Conservation (phyloP, 2,888 invertebrate species). For the Drosophila nigritarsus region DNA sequence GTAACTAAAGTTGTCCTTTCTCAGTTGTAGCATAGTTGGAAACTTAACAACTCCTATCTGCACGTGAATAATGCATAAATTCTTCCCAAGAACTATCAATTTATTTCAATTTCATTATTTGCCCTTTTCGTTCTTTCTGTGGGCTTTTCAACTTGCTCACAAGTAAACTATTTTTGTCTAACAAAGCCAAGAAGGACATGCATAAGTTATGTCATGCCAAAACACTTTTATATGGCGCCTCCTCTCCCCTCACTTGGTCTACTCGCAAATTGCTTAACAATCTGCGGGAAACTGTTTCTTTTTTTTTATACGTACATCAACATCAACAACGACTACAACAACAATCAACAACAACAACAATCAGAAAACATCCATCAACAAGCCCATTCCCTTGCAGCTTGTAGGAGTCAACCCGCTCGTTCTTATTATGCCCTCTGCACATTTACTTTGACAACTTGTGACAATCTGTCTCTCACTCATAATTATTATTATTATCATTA, state of each 20-base stretch:
- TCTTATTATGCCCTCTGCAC: conserved; percentile 40
- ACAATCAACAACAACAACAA: conserved; percentile 1
- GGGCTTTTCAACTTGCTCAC: neutral
- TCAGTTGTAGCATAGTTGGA: neutral
- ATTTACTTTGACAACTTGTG: conserved; percentile 69
- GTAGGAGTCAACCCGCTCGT: neutral
- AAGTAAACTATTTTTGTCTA: neutral
- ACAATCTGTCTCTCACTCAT: conserved; percentile 75
- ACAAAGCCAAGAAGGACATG: neutral
- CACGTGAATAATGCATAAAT: neutral
- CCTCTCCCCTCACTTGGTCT: neutral
- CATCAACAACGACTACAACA: conserved; percentile 8
- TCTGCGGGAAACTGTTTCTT: conserved; percentile 14
- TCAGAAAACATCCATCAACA: conserved; percentile 28
- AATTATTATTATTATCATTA: conserved; percentile 66
- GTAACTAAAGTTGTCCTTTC: neutral
- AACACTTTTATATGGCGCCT: conserved; percentile 16
- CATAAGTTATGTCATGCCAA: conserved; percentile 9
- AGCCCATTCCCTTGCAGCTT: conserved; percentile 8
- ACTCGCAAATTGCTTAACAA: conserved; percentile 27
- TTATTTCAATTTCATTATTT: neutral
- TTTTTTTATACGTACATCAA: neutral
- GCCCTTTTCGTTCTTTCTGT: neutral
- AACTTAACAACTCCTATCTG: neutral
- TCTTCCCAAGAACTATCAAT: neutral